Evolutionary conservation across 2,888 invertebrate species (phyloP).

Genomic region (Amiota communis): DNA sequence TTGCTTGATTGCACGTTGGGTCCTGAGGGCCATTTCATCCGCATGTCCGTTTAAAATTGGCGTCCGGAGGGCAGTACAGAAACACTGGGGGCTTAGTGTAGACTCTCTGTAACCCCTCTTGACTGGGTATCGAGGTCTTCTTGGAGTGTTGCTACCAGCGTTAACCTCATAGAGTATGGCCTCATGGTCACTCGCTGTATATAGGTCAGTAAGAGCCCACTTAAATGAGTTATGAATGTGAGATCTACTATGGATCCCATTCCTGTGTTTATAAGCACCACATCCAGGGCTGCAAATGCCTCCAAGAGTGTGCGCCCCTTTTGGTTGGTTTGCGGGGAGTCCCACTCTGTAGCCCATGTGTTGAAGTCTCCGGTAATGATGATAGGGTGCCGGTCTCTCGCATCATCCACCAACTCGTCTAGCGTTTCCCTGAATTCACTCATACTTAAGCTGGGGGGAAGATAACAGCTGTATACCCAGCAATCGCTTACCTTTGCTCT

Average conservation of each 20-base stretch:
- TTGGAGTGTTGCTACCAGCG: neutral
- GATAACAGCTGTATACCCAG: neutral
- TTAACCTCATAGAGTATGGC: too few relatives aligned
- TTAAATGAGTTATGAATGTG: neutral
- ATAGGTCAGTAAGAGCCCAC: neutral
- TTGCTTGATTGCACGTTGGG: neutral
- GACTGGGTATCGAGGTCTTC: neutral
- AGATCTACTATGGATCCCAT: neutral
- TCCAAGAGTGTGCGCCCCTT: neutral
- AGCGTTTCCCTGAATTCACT: neutral
- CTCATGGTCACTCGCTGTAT: constrained; percentile 25
- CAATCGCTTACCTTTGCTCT: too few relatives aligned
- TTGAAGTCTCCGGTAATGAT: neutral
- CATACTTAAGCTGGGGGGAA: neutral
- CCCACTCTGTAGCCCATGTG: neutral
- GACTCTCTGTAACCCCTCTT: neutral
- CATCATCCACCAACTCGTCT: neutral
- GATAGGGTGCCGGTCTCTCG: neutral
- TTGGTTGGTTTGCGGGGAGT: too few relatives aligned
- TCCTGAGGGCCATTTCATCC: neutral
- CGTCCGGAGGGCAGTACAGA: neutral
- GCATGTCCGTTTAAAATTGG: neutral
- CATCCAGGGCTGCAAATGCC: constrained; percentile 15
- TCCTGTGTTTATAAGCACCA: constrained; percentile 2
- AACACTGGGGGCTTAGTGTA: neutral